A percentile compares a stretch with the other conserved stretches of the same genome.
phyloP scores from a whole-genome alignment of 2,888 invertebrate genomes.

The Spicauda simplicius region DNA sequence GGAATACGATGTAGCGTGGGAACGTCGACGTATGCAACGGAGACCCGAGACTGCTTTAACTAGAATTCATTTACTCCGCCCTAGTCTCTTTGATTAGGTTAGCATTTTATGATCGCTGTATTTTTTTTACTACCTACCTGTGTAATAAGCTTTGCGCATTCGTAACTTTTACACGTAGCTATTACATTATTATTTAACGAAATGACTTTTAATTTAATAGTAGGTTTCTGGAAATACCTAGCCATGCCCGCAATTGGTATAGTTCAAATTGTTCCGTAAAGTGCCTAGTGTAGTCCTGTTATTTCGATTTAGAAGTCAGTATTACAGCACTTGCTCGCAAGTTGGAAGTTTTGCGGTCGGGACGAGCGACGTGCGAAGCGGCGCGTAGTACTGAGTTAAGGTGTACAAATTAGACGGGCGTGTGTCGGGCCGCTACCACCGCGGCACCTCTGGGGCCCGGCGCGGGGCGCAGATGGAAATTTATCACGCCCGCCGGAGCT shows the following conservation, averaged over 20 bases:
- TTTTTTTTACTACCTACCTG: background rate
- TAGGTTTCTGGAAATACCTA: background rate
- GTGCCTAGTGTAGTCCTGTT: conserved; percentile 25
- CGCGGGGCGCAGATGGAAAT: conserved; percentile 75
- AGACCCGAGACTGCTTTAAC: conserved; percentile 43
- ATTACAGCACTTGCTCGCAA: conserved; percentile 26
- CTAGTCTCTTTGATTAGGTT: conserved; percentile 43
- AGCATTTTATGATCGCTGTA: background rate
- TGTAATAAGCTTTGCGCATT: no score
- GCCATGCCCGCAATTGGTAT: conserved; percentile 3
- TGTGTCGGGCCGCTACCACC: conserved; percentile 37
- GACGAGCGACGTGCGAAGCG: conserved; percentile 23
- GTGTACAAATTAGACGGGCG: conserved; percentile 43
- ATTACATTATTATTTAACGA: background rate
- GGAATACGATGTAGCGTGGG: conserved; percentile 56
- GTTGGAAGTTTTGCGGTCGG: conserved; percentile 27
- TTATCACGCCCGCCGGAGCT: conserved; percentile 81
- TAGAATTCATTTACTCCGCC: conserved; percentile 45
- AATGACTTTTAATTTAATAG: no score
- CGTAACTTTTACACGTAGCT: no score
- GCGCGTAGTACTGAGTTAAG: conserved; percentile 36
- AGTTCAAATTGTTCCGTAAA: conserved; percentile 14
- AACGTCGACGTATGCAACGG: conserved; percentile 44
- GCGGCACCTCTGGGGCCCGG: conserved; percentile 53
- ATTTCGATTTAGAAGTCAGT: conserved; percentile 32